phyloP scores from a whole-genome alignment of 2,113 vertebrate species.

The Chroicocephalus ridibundus region DNA sequence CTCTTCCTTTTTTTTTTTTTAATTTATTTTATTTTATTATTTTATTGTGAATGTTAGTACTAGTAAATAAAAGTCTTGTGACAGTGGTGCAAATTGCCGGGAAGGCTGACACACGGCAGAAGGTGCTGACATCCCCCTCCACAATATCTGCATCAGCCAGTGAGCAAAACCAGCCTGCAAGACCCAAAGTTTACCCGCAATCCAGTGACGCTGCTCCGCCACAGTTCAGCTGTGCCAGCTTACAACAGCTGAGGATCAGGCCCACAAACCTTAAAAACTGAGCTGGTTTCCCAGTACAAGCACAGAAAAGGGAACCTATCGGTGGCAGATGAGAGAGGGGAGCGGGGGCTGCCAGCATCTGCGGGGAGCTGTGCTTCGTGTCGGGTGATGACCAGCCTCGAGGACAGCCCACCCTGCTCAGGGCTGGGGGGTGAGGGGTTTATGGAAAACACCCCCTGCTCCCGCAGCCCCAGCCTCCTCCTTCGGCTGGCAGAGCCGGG shows the following conservation, averaged over 20 bases:
- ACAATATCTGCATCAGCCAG: not conserved
- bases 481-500: fast-evolving
- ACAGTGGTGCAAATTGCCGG: fast-evolving
- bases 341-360: not conserved
- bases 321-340: not conserved
- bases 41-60: not conserved
- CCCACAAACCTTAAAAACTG: not conserved
- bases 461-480: not conserved
- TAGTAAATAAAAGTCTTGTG: not conserved
- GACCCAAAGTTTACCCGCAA: not conserved
- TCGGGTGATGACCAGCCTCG: not conserved
- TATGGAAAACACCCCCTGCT: not conserved
- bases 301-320: not conserved
- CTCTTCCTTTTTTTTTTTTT: not conserved
- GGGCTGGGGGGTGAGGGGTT: not conserved
- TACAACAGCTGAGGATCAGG: not conserved
- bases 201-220: not conserved
- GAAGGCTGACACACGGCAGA: not conserved
- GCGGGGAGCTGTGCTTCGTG: not conserved
- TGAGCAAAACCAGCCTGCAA: not conserved
- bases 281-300: fast-evolving
- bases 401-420: not conserved
- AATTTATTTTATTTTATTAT: not conserved
- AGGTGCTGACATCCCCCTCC: not conserved
- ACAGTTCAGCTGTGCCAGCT: not conserved